These are phyloP conservation scores for Flexamia atlantica DNA, from an alignment of 2,888 invertebrate genomes.

Conservation along the genomic window DNA sequence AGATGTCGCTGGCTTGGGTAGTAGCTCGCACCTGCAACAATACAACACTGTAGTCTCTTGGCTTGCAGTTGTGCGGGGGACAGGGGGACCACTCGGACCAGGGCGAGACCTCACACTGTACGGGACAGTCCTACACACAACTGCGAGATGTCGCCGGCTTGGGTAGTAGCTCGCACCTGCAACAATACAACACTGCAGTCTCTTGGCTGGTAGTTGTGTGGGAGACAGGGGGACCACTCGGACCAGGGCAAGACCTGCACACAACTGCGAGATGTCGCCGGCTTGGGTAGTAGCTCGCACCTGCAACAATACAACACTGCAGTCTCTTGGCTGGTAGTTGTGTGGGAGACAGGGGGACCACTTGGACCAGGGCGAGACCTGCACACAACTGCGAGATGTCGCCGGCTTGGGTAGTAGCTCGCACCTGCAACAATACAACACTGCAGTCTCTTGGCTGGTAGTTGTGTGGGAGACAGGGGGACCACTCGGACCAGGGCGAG, in stretches of 20 bases:
- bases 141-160: constrained; percentile 77
- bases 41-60: no score
- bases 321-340: no score
- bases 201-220: no score
- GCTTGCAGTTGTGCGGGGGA: constrained; percentile 74
- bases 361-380: constrained; percentile 80
- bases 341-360: no score
- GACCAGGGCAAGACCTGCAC: constrained; percentile 80
- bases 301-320: no score
- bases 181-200: no score
- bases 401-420: no score
- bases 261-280: constrained; percentile 77
- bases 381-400: constrained; percentile 76
- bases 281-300: no score
- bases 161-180: constrained; percentile 77
- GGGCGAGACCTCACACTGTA: constrained; percentile 80
- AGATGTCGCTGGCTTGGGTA: constrained; percentile 76
- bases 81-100: constrained; percentile 83
- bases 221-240: no score
- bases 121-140: constrained; percentile 78
- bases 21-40: constrained; percentile 76
- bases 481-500: constrained; percentile 82
- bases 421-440: neutral
- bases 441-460: constrained; percentile 69
- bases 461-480: constrained; percentile 77